Percentiles rank a stretch among this genome's conserved stretches.
Evolutionary conservation across 2,797 vertebrate species (phyloP).

Genomic region (Diplodus puntazzo): DNA sequence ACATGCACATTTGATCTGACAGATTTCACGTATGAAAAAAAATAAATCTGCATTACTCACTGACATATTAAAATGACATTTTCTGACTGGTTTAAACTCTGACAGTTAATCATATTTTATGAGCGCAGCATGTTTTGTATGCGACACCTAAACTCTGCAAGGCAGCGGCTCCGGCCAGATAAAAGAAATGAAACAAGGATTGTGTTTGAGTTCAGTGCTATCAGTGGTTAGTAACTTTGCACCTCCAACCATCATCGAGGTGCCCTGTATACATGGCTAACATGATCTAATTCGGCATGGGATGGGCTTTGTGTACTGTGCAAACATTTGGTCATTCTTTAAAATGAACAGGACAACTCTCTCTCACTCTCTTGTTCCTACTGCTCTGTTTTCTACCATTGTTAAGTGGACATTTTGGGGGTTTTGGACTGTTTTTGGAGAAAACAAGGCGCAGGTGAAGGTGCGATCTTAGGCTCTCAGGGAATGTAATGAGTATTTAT

Average conservation of each 20-base stretch:
- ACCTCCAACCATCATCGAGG: neutral
- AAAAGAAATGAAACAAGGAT: conserved; percentile 10
- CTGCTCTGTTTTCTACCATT: neutral
- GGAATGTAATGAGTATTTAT: neutral
- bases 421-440: neutral
- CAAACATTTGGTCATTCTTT: neutral
- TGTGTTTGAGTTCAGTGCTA: neutral
- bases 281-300: neutral
- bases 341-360: neutral
- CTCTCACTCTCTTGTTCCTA: neutral
- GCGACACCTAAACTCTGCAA: conserved; percentile 18
- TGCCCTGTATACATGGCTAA: neutral
- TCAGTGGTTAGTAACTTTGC: neutral
- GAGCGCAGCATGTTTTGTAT: conserved; percentile 19
- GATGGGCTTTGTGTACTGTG: too few relatives aligned
- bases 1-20: conserved; percentile 8
- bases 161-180: conserved; percentile 12
- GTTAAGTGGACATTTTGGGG: neutral
- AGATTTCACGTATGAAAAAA: neutral
- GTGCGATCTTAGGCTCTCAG: neutral
- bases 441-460: conserved; percentile 4
- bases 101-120: conserved; percentile 34
- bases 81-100: conserved; percentile 18
- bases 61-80: conserved; percentile 7
- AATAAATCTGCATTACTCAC: neutral